phyloP scores from a whole-genome alignment of 1,140 invertebrate genomes.

The Zaprionus ghesquierei region DNA sequence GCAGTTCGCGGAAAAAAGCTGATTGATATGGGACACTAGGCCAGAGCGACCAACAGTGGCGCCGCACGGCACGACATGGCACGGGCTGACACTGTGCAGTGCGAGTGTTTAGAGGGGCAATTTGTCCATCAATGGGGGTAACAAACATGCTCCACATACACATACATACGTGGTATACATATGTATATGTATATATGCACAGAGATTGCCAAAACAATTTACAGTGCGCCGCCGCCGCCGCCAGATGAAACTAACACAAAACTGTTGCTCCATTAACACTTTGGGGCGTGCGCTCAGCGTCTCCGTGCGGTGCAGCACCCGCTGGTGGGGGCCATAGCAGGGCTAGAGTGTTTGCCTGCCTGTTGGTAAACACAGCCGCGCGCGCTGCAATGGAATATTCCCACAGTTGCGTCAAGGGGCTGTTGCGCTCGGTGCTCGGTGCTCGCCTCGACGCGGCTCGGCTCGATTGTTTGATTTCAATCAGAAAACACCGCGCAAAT shows the following conservation, averaged over 20 bases:
- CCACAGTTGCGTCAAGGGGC: constrained; percentile 69
- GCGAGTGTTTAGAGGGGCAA: constrained; percentile 61
- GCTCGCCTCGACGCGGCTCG: too few species aligned
- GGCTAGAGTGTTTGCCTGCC: neutral
- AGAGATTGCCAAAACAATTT: constrained; percentile 53
- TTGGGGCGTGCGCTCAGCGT: constrained; percentile 53
- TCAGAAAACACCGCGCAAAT: constrained; percentile 67
- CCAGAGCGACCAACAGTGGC: constrained; percentile 8
- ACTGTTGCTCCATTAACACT: constrained; percentile 75
- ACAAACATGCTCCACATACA: constrained; percentile 10
- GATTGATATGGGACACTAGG: constrained; percentile 19
- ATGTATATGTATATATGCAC: neutral
- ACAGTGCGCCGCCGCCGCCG: constrained; percentile 29
- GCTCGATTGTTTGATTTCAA: constrained; percentile 57
- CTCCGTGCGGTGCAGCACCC: neutral
- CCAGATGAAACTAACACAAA: constrained; percentile 54
- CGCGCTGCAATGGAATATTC: constrained; percentile 73
- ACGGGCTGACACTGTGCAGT: constrained; percentile 45
- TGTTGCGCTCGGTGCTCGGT: too few species aligned
- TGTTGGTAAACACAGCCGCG: constrained; percentile 55
- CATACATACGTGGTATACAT: neutral
- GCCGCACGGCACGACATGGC: constrained; percentile 47
- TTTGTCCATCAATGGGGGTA: constrained; percentile 36
- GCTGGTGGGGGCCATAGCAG: neutral
- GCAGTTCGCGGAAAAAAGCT: constrained; percentile 27